Percentiles rank a stretch among this genome's conserved stretches.
Conservation (phyloP, 1,140 invertebrate genomes). For the Drosophila micromelanica region DNA sequence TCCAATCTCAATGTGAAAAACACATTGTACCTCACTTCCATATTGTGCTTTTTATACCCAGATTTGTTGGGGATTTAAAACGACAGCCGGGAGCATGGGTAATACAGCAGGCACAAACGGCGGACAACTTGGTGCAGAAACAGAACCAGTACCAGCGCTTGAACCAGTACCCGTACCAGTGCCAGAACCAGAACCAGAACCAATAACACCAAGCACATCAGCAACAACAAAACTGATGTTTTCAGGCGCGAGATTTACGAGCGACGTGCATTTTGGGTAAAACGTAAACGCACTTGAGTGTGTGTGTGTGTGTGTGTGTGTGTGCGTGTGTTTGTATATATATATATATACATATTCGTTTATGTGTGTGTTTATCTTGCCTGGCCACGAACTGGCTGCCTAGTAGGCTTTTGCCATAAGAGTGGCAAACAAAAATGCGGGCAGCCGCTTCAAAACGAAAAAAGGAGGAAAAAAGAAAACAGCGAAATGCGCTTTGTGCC, state of each 20-base stretch:
- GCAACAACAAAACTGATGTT: constrained; percentile 65
- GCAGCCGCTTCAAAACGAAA: constrained; percentile 48
- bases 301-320: constrained; percentile 12
- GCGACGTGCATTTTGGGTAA: constrained; percentile 69
- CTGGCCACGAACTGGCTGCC: constrained; percentile 30
- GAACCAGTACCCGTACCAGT: constrained; percentile 40
- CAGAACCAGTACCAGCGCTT: constrained; percentile 38
- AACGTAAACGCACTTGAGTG: constrained; percentile 72
- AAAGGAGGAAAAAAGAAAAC: constrained; percentile 34
- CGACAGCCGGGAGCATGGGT: constrained; percentile 9
- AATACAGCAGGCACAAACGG: neutral
- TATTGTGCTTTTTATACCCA: constrained; percentile 42
- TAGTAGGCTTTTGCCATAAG: constrained; percentile 67
- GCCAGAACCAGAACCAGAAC: constrained; percentile 49
- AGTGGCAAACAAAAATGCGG: constrained; percentile 72
- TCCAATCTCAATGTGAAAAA: neutral
- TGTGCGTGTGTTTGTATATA: no score
- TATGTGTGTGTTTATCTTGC: constrained; percentile 71
- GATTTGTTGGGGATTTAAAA: constrained; percentile 46
- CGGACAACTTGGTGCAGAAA: constrained; percentile 15
- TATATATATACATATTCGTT: constrained; percentile 7
- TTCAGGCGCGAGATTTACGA: constrained; percentile 79
- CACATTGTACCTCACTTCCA: constrained; percentile 19
- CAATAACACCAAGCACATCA: constrained; percentile 33
- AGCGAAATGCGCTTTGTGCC: constrained; percentile 61